Evolutionary conservation across 2,797 vertebrate genomes (phyloP).

Genomic region (Xerus rutilus): DNA sequence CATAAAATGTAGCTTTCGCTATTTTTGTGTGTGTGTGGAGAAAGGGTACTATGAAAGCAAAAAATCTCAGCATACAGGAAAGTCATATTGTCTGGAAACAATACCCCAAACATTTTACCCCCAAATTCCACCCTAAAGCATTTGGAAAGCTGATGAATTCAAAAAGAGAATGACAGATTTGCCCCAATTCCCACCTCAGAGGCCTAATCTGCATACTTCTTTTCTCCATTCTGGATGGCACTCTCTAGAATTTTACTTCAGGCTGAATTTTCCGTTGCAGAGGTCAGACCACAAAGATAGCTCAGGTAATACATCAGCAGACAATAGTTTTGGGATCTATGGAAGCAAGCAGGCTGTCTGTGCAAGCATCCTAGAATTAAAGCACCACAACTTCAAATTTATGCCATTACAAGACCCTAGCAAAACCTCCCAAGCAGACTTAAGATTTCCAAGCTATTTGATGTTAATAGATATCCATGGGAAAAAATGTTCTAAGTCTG

Average conservation of each 20-base stretch:
- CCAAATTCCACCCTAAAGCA: neutral
- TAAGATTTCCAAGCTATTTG: conserved; percentile 19
- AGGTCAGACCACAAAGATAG: neutral
- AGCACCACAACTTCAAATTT: conserved; percentile 40
- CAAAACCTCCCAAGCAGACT: conserved; percentile 43
- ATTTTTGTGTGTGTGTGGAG: neutral
- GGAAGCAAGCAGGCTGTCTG: neutral
- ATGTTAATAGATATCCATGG: conserved; percentile 10
- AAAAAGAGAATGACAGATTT: neutral
- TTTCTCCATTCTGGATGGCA: neutral
- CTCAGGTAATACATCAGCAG: neutral
- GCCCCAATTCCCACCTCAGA: neutral
- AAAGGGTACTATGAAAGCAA: neutral
- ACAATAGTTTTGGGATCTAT: conserved; percentile 39
- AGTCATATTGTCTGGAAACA: neutral
- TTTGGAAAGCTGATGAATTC: neutral
- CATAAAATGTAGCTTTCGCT: conserved; percentile 50
- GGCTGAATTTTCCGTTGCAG: conserved; percentile 60
- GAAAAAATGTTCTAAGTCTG: neutral
- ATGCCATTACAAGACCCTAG: conserved; percentile 40
- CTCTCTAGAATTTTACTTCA: conserved; percentile 10
- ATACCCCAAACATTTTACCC: neutral
- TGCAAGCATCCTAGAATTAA: conserved; percentile 36
- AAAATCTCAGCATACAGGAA: neutral
- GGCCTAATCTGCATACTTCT: neutral